Conservation (phyloP, 2,113 vertebrate species). For the Oryzias curvinotus region DNA sequence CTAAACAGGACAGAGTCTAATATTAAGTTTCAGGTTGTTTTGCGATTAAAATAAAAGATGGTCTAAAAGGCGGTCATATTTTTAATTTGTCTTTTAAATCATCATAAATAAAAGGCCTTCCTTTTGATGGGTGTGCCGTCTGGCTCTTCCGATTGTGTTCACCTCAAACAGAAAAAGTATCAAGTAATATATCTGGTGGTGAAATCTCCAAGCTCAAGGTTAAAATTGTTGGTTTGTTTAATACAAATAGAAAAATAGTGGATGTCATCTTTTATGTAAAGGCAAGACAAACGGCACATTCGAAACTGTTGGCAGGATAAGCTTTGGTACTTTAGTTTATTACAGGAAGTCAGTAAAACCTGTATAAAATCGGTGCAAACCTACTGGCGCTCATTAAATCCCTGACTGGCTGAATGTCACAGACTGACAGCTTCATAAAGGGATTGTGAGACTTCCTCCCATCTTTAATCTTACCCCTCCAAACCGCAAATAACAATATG, state of each 20-base stretch:
- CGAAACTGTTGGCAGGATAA: neutral
- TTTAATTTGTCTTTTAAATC: neutral
- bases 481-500: neutral
- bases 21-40: too few species aligned
- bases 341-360: neutral
- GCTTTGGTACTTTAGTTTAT: neutral
- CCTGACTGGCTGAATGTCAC: neutral
- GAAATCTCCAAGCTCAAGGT: too few species aligned
- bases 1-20: too few species aligned
- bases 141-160: too few species aligned
- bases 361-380: neutral
- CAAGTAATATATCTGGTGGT: too few species aligned
- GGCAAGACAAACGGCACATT: neutral
- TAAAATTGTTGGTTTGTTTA: too few species aligned
- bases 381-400: neutral
- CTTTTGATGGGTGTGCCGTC: too few species aligned
- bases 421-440: neutral
- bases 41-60: too few species aligned
- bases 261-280: neutral
- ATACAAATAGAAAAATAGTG: too few species aligned
- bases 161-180: too few species aligned
- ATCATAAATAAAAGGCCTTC: neutral
- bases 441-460: neutral
- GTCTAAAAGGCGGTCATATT: neutral
- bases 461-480: neutral